phyloP scores from a whole-genome alignment of 2,113 vertebrate species.

The Peromyscus maniculatus region DNA sequence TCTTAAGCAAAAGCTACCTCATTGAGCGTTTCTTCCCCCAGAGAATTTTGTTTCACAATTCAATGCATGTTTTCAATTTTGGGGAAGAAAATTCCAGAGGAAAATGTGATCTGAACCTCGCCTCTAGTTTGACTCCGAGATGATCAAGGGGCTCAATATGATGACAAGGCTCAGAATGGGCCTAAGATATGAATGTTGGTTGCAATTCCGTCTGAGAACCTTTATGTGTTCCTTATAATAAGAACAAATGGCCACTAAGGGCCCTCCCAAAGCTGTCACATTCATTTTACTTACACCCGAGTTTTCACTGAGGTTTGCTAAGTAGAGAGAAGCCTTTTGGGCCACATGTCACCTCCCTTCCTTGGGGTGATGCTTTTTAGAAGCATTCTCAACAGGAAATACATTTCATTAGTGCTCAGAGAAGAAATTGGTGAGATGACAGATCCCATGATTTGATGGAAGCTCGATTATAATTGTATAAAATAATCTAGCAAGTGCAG shows the following conservation, averaged over 20 bases:
- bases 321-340: constrained; percentile 71
- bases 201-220: constrained; percentile 46
- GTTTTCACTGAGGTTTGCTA: constrained; percentile 71
- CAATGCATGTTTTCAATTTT: constrained; percentile 32
- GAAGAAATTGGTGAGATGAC: constrained; percentile 90
- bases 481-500: constrained; percentile 90
- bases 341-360: constrained; percentile 46
- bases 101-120: not conserved
- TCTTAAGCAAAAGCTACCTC: constrained; percentile 29
- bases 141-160: constrained; percentile 34
- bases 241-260: constrained; percentile 52
- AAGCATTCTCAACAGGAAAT: constrained; percentile 86
- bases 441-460: constrained; percentile 88
- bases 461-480: constrained; percentile 91
- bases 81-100: not conserved
- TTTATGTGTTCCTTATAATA: constrained; percentile 55
- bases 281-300: constrained; percentile 68
- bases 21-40: not conserved
- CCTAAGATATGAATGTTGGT: not conserved
- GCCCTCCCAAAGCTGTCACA: constrained; percentile 56
- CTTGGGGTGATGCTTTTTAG: constrained; percentile 76
- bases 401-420: constrained; percentile 88
- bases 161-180: constrained; percentile 1
- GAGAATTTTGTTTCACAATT: constrained; percentile 53
- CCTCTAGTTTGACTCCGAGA: not conserved